Base-by-base conservation (phyloP, 2,797 vertebrate species). In the Pseudochaenichthys georgianus region DNA sequence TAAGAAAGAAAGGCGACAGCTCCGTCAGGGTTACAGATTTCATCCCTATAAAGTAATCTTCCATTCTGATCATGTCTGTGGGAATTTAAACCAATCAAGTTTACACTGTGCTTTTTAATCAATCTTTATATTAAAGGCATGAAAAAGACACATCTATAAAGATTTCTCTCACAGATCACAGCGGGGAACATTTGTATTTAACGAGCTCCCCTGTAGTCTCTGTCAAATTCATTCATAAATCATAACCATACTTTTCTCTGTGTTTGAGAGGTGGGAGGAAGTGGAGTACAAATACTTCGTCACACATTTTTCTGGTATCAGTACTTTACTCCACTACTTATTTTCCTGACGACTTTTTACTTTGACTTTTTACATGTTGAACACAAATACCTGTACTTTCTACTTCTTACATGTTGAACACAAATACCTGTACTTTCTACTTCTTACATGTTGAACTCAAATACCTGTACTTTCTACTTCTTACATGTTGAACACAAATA, bases 201-300 rank as follows among this genome's bases (percentile, higher is more conserved):
- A 71, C 64, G 23, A 19, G n/a, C 70, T 74, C 46, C 34, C 70
- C 79, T 58, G 54, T 58, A 75, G 62, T 70, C 31, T 34, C 64
- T 51, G 69, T 80, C 80, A 73, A 72, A 67, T 3, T 19, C 17
- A 78, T 54, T 77, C 62, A 67, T 58, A 58, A 72, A 82, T 86
- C 75, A 66, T 48, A 55, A 61, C 64, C 53, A 0, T n/a, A 21
- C 2, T 2, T 74, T 31, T 58, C 28, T 41, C 23, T 6, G 34
- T 38, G 57, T 51, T 5, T 61, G 3, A 28, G 28, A 28, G 28
- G 28, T 28, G 28, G 28, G 28, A 28, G 4, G 28, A 28, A 28
- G 4, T 28, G 28, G 28, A 28, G 28, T 28, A 28, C 28, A 28
- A 28, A 28, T 28, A 28, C 28, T 28, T 28, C n/a, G n/a, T n/a